Evolutionary conservation across 2,797 vertebrate species (phyloP).

Genomic region (Balearica regulorum): DNA sequence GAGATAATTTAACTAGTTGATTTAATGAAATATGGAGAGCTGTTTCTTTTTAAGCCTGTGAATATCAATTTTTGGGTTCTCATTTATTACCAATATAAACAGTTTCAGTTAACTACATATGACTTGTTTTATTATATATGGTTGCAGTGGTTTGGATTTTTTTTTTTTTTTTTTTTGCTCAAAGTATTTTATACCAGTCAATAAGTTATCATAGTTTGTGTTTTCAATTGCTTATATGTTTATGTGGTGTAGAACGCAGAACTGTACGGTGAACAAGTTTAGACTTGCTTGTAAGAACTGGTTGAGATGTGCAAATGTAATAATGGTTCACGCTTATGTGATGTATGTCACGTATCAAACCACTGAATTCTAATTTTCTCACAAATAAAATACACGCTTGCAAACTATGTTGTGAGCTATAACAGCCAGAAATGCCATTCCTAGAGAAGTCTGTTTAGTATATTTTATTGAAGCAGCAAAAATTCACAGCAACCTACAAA

Average conservation of each 20-base stretch:
- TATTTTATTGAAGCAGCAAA: not conserved
- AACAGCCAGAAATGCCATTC: not conserved
- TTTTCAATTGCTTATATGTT: slow-evolving; percentile 37
- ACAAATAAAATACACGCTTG: not conserved
- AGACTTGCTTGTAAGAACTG: not conserved
- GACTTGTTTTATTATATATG: slow-evolving; percentile 26
- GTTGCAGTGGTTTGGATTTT: slow-evolving; percentile 29
- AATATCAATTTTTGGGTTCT: slow-evolving; percentile 5
- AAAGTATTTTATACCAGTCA: slow-evolving; percentile 43
- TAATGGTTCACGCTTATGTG: not conserved
- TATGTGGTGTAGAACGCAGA: not conserved
- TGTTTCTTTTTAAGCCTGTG: slow-evolving; percentile 49
- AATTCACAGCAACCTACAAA: not conserved
- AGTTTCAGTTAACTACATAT: slow-evolving; percentile 23
- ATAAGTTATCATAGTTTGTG: slow-evolving; percentile 21
- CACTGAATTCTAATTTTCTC: not conserved
- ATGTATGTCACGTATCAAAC: not conserved
- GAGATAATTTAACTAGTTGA: not conserved
- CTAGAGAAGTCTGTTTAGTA: not conserved
- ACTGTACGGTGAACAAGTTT: not conserved
- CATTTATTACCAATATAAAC: slow-evolving; percentile 7
- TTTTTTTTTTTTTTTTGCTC: not conserved
- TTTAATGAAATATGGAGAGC: not conserved
- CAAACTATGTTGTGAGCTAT: not conserved
- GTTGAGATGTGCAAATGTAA: not conserved